Base-by-base conservation (phyloP, 2,113 vertebrate genomes). In the Acanthisitta chloris region DNA sequence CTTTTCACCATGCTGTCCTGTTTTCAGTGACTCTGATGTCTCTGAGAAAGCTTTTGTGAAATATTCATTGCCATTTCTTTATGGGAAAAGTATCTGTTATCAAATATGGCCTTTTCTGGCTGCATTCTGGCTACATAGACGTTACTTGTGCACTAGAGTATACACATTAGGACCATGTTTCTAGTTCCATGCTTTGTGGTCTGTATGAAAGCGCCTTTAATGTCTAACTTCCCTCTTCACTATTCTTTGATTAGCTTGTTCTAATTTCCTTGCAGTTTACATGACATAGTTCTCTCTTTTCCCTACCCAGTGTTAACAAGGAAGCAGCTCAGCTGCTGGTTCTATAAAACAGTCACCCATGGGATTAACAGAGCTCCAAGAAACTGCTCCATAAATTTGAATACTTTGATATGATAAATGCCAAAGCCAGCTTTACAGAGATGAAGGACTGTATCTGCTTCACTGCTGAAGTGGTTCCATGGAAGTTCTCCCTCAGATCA, bases 401-500 rank as follows among this genome's bases (percentile, higher is more conserved):
- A 88, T 88, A 51, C 87, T 96, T 95, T 94, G 92, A 91, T 92
- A 91, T 82, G 78, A 49, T 73, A 96, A 96, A 72, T 36, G 48
- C 46, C 74, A 95, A 80, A 92, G 46, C 54, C 29, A 95, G 15
- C 62, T 82, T 82, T 81, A 73, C 21, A 69, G 59, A 91, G 45
- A 91, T 79, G 64, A 90, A 94, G 89, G 42, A 69, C 49, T 94
- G 0, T 18, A 93, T 19, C 14, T 73, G 76, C 42, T 79, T 82
- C 74, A 65, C 38, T 57, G 24, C 49, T 42, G 71, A 85, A 74
- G 49, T 3, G 1, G 0, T 2, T 52, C 70, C 25, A 76, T 23
- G 12, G 42, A 82, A 84, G 49, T 58, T 82, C 48, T 85, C 62
- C 31, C 49, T 77, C 36, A 65, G 29, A 18, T 59, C 31, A 55